phyloP scores from a whole-genome alignment of 2,113 vertebrate genomes.

The Rhinolophus ferrumequinum region DNA sequence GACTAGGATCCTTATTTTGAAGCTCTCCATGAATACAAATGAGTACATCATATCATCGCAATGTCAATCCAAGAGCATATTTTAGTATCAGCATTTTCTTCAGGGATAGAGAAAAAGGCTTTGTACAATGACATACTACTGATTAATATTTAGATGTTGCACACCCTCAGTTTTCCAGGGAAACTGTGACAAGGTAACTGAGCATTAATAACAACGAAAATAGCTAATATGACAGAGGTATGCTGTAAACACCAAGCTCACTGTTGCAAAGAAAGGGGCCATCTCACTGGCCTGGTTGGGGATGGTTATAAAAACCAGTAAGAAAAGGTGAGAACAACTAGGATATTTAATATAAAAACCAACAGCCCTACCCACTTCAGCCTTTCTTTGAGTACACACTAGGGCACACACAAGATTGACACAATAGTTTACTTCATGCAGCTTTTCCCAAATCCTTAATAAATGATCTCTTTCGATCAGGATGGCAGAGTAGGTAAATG shows the following conservation, averaged over 20 bases:
- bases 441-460: background rate
- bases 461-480: background rate
- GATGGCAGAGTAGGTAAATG: too few species aligned
- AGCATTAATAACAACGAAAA: background rate
- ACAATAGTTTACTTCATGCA: background rate
- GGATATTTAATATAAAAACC: background rate
- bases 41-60: background rate
- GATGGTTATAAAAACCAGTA: background rate
- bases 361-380: background rate
- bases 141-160: slow-evolving; percentile 15
- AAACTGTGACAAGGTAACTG: background rate
- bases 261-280: background rate
- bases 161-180: slow-evolving; percentile 4
- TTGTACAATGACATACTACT: background rate
- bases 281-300: background rate
- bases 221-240: background rate
- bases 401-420: background rate
- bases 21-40: slow-evolving; percentile 59
- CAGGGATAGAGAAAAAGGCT: background rate
- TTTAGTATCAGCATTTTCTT: background rate
- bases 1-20: slow-evolving; percentile 29
- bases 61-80: slow-evolving; percentile 5
- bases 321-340: background rate
- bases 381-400: background rate
- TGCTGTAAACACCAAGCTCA: background rate